A percentile compares a stretch with the other conserved stretches of the same genome.
Evolutionary conservation across 2,113 vertebrate species (phyloP).

Genomic region (Malurus alboscapulatus): DNA sequence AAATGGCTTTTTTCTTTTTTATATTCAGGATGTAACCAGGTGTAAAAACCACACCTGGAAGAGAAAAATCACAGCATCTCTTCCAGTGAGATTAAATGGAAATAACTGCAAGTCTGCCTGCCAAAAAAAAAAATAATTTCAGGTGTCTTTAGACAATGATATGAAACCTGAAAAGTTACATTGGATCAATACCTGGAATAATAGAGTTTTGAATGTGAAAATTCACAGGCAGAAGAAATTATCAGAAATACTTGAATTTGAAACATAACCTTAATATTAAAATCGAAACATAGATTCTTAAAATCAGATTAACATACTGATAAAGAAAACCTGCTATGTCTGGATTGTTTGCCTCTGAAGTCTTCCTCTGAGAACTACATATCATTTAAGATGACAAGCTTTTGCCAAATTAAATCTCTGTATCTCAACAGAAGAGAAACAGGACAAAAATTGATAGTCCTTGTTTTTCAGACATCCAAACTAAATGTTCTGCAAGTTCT

Average conservation of each 20-base stretch:
- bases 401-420: background rate
- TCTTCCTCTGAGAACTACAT: background rate
- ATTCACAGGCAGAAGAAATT: background rate
- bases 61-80: background rate
- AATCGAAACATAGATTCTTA: background rate
- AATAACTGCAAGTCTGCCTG: background rate
- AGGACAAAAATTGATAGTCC: background rate
- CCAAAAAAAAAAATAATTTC: background rate
- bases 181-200: background rate
- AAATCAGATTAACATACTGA: background rate
- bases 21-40: background rate
- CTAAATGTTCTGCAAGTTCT: rapidly evolving
- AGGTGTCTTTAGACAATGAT: background rate
- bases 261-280: background rate
- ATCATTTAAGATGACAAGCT: background rate
- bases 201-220: background rate
- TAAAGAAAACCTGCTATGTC: background rate
- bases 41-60: background rate
- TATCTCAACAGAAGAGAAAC: background rate
- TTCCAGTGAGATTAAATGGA: background rate
- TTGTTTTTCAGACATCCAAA: background rate
- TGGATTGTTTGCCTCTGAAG: background rate
- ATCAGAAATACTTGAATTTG: background rate
- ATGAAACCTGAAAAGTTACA: background rate
- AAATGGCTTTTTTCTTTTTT: background rate